Base-by-base conservation (phyloP, 2,797 vertebrate species). In the Melopsittacus undulatus region DNA sequence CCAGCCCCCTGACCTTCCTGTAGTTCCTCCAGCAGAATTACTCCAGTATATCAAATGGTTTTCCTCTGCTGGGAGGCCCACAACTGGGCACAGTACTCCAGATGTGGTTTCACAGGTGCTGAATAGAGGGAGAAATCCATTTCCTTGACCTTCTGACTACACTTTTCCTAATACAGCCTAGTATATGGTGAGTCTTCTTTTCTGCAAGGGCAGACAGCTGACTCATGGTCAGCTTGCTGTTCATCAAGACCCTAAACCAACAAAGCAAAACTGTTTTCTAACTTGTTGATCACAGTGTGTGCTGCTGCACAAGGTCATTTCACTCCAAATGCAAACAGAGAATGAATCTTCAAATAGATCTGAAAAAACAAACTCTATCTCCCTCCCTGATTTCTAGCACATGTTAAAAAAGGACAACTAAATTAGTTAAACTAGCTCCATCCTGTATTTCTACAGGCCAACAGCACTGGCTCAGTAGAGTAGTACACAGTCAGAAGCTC, bases 1-100 rank as follows among this genome's bases (percentile, higher is more conserved):
- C 52, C 34, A 80, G 12, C 10, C 21, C 10, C 7, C 29, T 67
- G 24, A 83, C 11, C 7, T 49, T 77, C 36, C 17, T 54, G 16
- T 30, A 51, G 17, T 19, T 66, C 11, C 17, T 88, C 46, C 30
- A 83, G 19, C 2, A 78, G 38, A 74, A 63, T 84, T 63, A 38
- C 27, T 77, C 13, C 8, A 9, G 4, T 23, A 62, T 59, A 30
- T 70, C 0, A 0, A 54, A 11, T 43, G 4, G 2, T 77, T 85
- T 79, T 62, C 38, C 27, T 85, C 34, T 76, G 18, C 38, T 69
- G 13, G 17, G 48, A 63, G 26, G 16, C 38, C 26, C 30, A 40
- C 40, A 83, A 5, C 11, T 45, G 5, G 34, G 20, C 27, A 62
- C 27, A 30, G 34, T 61, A 34, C 30, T 67, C 52, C 13, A 74